A percentile compares a stretch with the other conserved stretches of the same genome.
Evolutionary conservation across 1,140 invertebrate species (phyloP).

Genomic region (Rhagoletis pomonella): DNA sequence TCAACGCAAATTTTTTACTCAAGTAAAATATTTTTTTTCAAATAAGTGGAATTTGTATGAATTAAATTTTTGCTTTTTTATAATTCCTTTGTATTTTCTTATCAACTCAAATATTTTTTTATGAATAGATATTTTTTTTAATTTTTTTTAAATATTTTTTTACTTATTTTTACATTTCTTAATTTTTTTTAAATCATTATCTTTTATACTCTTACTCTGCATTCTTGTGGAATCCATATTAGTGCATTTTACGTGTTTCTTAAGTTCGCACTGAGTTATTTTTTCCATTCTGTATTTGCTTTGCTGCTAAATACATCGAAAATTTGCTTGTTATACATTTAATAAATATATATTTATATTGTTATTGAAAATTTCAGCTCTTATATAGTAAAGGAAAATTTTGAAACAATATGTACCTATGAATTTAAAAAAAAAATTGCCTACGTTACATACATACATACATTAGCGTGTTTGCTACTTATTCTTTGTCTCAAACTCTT

Average conservation of each 20-base stretch:
- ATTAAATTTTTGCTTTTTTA: too few species aligned
- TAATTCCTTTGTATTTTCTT: not conserved
- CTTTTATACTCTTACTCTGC: not conserved
- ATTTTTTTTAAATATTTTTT: not conserved
- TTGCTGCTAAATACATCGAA: constrained; percentile 15
- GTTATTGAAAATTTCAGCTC: too few species aligned
- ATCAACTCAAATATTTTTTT: not conserved
- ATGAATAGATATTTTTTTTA: not conserved
- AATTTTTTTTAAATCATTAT: not conserved
- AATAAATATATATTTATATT: not conserved
- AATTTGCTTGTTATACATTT: constrained; percentile 11
- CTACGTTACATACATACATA: not conserved
- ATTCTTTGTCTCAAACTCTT: not conserved
- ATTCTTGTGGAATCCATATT: constrained; percentile 35
- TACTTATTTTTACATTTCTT: not conserved
- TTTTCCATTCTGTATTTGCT: too few species aligned
- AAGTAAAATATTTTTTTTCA: too few species aligned
- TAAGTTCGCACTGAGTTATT: not conserved
- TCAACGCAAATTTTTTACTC: too few species aligned
- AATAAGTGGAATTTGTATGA: too few species aligned
- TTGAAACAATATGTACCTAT: not conserved
- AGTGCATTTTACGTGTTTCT: constrained; percentile 14
- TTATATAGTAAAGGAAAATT: not conserved
- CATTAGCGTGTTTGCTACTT: not conserved
- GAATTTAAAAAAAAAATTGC: not conserved